Evolutionary conservation across 2,113 vertebrate species (phyloP).

Genomic region (Hyaena hyaena): DNA sequence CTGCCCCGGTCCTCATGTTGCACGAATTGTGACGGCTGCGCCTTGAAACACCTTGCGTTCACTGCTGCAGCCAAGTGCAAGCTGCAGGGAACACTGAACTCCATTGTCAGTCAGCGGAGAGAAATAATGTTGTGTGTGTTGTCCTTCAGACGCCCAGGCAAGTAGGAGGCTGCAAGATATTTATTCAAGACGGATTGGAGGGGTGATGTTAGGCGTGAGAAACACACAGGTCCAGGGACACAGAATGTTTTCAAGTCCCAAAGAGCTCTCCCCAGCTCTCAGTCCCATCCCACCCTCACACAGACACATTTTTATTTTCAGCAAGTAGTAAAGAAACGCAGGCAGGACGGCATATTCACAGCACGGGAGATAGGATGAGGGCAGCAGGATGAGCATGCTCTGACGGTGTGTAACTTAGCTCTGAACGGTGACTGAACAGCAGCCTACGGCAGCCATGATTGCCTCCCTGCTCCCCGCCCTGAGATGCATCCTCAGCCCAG

Average conservation of each 20-base stretch:
- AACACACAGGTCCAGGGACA: neutral
- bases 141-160: constrained; percentile 62
- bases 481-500: neutral
- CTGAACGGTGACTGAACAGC: neutral
- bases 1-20: neutral
- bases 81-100: constrained; percentile 29
- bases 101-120: constrained; percentile 33
- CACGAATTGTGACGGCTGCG: neutral
- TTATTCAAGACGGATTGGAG: constrained; percentile 58
- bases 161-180: constrained; percentile 39
- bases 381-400: neutral
- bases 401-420: neutral
- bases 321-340: neutral
- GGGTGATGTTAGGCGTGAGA: constrained; percentile 19
- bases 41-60: neutral
- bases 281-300: neutral
- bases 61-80: neutral
- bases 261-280: neutral
- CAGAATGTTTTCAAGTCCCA: neutral
- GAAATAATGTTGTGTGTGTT: constrained; percentile 40
- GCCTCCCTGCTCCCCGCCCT: neutral
- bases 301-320: constrained; percentile 17
- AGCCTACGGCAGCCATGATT: neutral
- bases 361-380: neutral
- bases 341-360: neutral